phyloP scores from a whole-genome alignment of 2,888 invertebrate species.

The Spodoptera littoralis region DNA sequence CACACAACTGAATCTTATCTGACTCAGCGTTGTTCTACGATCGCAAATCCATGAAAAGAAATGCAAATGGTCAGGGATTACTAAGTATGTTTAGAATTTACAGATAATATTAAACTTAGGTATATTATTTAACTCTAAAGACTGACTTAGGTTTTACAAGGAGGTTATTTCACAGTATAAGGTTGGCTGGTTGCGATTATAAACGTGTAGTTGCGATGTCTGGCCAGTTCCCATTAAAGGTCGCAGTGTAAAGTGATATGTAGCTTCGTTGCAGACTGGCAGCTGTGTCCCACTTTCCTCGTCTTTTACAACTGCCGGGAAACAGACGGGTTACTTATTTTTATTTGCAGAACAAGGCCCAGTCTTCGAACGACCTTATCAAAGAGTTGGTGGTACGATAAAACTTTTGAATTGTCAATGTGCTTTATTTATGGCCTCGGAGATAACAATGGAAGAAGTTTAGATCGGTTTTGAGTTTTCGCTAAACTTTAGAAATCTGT shows the following conservation, averaged over 20 bases:
- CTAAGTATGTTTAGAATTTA: too few relatives aligned
- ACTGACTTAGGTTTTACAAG: too few relatives aligned
- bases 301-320: slow-evolving; percentile 39
- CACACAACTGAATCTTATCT: too few relatives aligned
- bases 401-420: slow-evolving; percentile 17
- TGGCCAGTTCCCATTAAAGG: slow-evolving; percentile 53
- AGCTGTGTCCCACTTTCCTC: slow-evolving; percentile 54
- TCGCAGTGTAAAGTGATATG: slow-evolving; percentile 46
- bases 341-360: slow-evolving; percentile 10
- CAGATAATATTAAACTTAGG: too few relatives aligned
- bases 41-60: too few relatives aligned
- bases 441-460: slow-evolving; percentile 1
- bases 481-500: too few relatives aligned
- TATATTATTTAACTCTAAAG: too few relatives aligned
- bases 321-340: slow-evolving; percentile 24
- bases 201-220: slow-evolving; percentile 20
- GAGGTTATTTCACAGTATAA: neutral
- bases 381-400: neutral
- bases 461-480: slow-evolving; percentile 6
- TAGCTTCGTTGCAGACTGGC: slow-evolving; percentile 29
- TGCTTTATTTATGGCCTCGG: neutral
- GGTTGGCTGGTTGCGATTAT: slow-evolving; percentile 7
- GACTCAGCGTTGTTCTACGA: too few relatives aligned
- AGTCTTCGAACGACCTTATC: neutral
- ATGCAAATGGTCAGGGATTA: too few relatives aligned